Conservation (phyloP, 2,113 vertebrate species). For the Pygoscelis antarcticus region DNA sequence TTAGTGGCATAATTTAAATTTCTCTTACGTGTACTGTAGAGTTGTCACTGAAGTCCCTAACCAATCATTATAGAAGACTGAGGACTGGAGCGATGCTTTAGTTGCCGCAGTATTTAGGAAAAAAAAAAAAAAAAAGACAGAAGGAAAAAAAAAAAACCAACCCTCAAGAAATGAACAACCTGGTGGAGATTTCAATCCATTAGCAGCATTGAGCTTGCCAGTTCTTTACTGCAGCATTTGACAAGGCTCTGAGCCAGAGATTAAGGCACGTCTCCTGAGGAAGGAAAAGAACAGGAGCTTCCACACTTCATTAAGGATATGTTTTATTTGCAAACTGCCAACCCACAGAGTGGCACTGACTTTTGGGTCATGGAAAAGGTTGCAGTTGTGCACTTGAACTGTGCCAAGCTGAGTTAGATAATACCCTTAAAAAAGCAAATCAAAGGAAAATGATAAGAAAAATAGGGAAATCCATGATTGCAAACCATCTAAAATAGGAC, state of each 20-base stretch:
- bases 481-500: constrained; percentile 25
- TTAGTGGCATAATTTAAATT: constrained; percentile 35
- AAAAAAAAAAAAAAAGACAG: not conserved
- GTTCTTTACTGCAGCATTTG: constrained; percentile 54
- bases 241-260: constrained; percentile 59
- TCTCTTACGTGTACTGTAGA: not conserved
- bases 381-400: constrained; percentile 16
- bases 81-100: not conserved
- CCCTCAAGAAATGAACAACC: constrained; percentile 55
- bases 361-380: constrained; percentile 50
- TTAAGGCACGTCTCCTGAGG: constrained; percentile 38
- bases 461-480: not conserved
- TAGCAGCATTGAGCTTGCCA: constrained; percentile 55
- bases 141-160: not conserved
- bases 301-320: constrained; percentile 36
- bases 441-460: constrained; percentile 23
- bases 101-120: not conserved
- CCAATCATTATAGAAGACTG: not conserved
- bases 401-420: constrained; percentile 35
- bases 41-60: not conserved
- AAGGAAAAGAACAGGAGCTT: constrained; percentile 48
- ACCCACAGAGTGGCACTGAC: constrained; percentile 40
- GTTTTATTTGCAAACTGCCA: constrained; percentile 58
- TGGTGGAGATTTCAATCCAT: constrained; percentile 67
- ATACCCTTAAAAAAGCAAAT: constrained; percentile 12